phyloP scores from a whole-genome alignment of 2,888 invertebrate species.

The Ceraclea dissimilis region DNA sequence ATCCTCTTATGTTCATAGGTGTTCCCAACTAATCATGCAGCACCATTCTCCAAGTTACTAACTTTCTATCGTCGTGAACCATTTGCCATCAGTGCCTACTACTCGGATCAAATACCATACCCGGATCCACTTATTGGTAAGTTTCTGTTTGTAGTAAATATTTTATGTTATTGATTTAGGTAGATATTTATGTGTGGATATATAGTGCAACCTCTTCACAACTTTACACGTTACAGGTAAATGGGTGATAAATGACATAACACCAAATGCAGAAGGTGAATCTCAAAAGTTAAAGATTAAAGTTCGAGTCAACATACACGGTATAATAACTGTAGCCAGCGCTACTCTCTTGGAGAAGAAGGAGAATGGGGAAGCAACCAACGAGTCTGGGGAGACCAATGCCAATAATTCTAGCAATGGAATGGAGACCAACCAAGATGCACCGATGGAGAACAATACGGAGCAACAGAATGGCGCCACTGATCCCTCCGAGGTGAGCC shows the following conservation, averaged over 20 bases:
- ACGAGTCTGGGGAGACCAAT: constrained; percentile 41
- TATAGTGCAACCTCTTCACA: neutral
- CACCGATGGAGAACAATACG: constrained; percentile 33
- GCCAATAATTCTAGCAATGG: constrained; percentile 20
- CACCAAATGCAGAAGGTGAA: constrained; percentile 81
- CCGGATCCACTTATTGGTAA: constrained; percentile 74
- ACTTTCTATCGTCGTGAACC: constrained; percentile 87
- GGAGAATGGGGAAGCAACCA: constrained; percentile 50
- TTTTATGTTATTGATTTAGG: neutral
- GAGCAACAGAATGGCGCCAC: constrained; percentile 40
- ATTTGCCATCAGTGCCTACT: constrained; percentile 80
- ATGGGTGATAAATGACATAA: constrained; percentile 74
- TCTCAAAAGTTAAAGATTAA: constrained; percentile 95
- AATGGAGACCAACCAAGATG: constrained; percentile 32
- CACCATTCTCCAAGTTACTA: constrained; percentile 91
- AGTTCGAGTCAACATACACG: constrained; percentile 88
- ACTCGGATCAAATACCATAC: constrained; percentile 67
- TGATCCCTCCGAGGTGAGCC: constrained; percentile 41
- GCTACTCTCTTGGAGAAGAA: constrained; percentile 79
- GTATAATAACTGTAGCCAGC: constrained; percentile 80
- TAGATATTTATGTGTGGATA: neutral
- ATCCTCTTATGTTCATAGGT: constrained; percentile 36
- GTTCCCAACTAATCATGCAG: constrained; percentile 80
- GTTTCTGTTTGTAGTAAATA: neutral
- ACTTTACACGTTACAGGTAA: constrained; percentile 44